Percentiles rank a stretch among this genome's conserved stretches.
Conservation (phyloP, 2,888 invertebrate species). For the Xylocampa areola region DNA sequence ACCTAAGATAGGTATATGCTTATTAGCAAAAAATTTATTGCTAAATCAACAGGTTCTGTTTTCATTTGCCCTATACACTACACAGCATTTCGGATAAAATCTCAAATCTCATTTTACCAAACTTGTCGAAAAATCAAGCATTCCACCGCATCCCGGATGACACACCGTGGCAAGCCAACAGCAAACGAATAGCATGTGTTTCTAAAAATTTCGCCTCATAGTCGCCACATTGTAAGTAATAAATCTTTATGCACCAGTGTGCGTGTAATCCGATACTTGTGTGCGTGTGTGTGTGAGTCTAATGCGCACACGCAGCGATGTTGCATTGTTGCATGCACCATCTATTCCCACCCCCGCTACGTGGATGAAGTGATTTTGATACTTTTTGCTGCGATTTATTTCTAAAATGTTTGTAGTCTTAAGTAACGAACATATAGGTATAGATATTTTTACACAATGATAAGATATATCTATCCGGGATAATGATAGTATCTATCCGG, state of each 20-base stretch:
- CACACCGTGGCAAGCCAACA: constrained; percentile 11
- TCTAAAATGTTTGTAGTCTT: constrained; percentile 2
- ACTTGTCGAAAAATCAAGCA: too few relatives aligned
- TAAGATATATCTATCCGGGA: too few relatives aligned
- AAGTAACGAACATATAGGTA: too few relatives aligned
- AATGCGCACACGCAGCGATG: constrained; percentile 57
- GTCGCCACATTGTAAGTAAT: constrained; percentile 54
- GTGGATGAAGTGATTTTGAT: constrained; percentile 39
- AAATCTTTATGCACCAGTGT: constrained; percentile 53
- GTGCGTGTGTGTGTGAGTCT: constrained; percentile 50
- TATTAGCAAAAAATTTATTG: too few relatives aligned
- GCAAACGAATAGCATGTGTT: constrained; percentile 50
- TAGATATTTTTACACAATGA: too few relatives aligned
- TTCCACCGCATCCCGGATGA: constrained; percentile 35
- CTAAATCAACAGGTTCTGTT: too few relatives aligned
- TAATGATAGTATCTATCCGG: too few relatives aligned
- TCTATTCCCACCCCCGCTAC: constrained; percentile 62
- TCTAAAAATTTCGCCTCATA: constrained; percentile 51
- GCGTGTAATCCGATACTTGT: constrained; percentile 59
- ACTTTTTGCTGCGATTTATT: constrained; percentile 43
- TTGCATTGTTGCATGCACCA: constrained; percentile 66
- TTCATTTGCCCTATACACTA: too few relatives aligned
- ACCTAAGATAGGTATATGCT: too few relatives aligned
- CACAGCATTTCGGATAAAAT: too few relatives aligned
- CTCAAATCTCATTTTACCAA: too few relatives aligned